These are phyloP conservation scores for Orestias chungarensis DNA, from an alignment of 2,797 vertebrate species.

Conservation along the genomic window DNA sequence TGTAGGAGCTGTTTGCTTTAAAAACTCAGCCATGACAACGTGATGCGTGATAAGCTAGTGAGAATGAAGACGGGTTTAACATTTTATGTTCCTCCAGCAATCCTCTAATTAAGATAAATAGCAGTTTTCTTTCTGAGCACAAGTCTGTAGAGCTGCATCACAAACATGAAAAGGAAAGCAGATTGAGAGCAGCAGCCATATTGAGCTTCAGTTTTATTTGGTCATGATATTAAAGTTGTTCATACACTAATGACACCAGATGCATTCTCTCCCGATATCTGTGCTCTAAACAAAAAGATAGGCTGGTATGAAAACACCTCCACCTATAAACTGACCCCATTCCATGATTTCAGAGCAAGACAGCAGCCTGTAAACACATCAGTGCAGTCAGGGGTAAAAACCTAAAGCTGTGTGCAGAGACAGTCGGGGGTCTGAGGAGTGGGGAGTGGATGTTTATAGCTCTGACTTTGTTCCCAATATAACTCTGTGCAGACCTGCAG, in stretches of 20 bases:
- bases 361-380: neutral
- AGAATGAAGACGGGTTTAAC: neutral
- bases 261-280: neutral
- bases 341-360: neutral
- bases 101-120: slow-evolving; percentile 2
- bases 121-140: neutral
- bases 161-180: neutral
- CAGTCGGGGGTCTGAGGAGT: slow-evolving; percentile 19
- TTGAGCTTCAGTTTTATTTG: neutral
- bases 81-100: neutral
- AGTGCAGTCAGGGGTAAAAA: neutral
- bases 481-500: slow-evolving; percentile 44
- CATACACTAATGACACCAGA: neutral
- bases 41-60: neutral
- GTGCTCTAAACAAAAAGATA: neutral
- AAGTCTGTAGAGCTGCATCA: neutral
- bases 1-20: neutral
- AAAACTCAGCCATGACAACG: neutral
- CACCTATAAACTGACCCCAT: neutral
- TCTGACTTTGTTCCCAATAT: slow-evolving; percentile 47
- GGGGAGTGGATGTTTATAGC: slow-evolving; percentile 37
- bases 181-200: neutral
- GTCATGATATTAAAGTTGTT: neutral
- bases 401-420: neutral
- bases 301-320: neutral